Percentiles rank a stretch among this genome's conserved stretches.
phyloP scores from a whole-genome alignment of 2,888 invertebrate species.

The Callosobruchus maculatus region DNA sequence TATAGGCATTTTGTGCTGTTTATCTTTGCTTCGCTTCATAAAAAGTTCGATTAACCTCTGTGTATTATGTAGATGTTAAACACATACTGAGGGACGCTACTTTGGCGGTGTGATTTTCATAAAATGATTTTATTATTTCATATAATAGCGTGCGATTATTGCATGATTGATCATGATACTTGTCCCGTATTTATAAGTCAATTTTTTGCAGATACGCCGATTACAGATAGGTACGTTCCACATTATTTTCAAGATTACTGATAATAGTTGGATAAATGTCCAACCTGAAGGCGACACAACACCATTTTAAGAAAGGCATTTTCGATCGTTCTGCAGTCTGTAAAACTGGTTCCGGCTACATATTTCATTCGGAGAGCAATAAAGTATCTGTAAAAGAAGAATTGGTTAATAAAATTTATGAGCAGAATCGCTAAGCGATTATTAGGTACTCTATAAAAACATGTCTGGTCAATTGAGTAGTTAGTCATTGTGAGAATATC shows the following conservation, averaged over 20 bases:
- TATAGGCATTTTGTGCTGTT: no score
- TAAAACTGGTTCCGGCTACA: not conserved
- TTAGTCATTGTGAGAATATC: not conserved
- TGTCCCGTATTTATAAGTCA: not conserved
- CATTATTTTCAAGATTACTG: not conserved
- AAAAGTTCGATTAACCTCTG: no score
- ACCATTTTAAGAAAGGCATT: not conserved
- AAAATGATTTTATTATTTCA: not conserved
- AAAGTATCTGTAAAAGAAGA: not conserved
- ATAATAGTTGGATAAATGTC: not conserved
- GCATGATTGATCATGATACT: not conserved
- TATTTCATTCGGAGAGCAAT: not conserved
- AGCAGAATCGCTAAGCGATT: no score
- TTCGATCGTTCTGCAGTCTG: not conserved
- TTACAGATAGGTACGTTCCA: not conserved
- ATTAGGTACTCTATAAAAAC: not conserved
- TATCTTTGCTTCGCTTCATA: no score
- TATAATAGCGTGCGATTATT: not conserved
- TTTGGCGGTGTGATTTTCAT: not conserved
- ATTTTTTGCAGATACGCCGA: not conserved
- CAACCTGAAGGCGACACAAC: not conserved
- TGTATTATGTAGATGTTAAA: no score
- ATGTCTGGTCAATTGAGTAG: not conserved
- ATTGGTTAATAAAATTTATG: not conserved
- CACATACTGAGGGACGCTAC: no score